Base-by-base conservation (phyloP, 2,797 vertebrate species). In the Muscicapa striata region DNA sequence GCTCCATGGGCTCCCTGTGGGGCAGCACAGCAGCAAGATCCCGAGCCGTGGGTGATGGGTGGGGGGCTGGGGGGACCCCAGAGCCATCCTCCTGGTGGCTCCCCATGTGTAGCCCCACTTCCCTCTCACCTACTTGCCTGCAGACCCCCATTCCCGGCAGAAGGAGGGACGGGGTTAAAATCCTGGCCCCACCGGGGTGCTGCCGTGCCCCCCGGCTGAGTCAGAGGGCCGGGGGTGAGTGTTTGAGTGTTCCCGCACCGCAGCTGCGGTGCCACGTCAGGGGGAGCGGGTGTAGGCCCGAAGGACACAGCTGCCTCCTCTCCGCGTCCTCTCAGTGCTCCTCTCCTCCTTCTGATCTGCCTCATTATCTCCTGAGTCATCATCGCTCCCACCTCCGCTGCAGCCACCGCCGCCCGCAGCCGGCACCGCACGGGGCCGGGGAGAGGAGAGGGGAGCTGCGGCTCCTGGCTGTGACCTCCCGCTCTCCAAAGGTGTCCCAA, bases 311-410 rank as follows among this genome's bases (percentile, higher is more conserved):
- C 94, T 95, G 94, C 94, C 94, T 93, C 94, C 85, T 77, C 22
- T 6, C 92, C 79, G 75, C 82, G 87, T 93, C 95, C 85, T 76
- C 82, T 92, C 59, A 0, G 29, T 21, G 74, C 83, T 93, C 91
- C 75, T 95, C 80, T 95, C 90, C 93, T 95, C 96, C 94, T 88
- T 86, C 96, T 95, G 90, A 89, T 85, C 66, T 78, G 89, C 92
- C 61, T 95, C 92, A 93, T 96, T 95, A 96, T 96, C 92, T 95
- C 96, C 95, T 96, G 94, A 96, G 96, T 96, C 87, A 90, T 90
- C 95, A 93, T 87, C 91, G 76, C 93, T 95, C 83, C 92, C 96
- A 93, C 95, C 95, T 90, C 94, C 93, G 52, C 89, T 75, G 70
- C 93, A 95, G 94, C 95, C 93, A 86, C 84, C 46, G 91, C 86